Base-by-base conservation (phyloP, 2,888 invertebrate genomes). In the Euphydryas editha region DNA sequence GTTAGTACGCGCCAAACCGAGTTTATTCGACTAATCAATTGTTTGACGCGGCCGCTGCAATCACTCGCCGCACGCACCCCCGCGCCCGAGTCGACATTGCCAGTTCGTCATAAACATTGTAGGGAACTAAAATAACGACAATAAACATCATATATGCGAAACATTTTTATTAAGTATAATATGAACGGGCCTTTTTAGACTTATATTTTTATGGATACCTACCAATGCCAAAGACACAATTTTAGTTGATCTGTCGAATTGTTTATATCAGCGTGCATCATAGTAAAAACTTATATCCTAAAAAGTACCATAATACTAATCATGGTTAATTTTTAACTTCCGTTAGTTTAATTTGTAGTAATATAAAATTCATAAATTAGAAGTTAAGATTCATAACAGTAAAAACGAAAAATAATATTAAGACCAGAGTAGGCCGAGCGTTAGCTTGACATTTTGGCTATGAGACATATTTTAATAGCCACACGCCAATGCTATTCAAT, bases 21-120 rank as follows among this genome's bases (percentile, higher is more conserved):
- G 90, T 92, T 92, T 92, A 92, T 91, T 90, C 90, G 87, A 91
- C 92, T 92, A 92, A 92, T 92, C 92, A 92, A 92, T 92, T 92
- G 92, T 92, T 92, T 92, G 92, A 91, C 90, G 91, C 89, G 90
- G 89, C 89, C 88, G 81, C 76, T 77, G 90, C 91, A 92, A 92
- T 92, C 92, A 92, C 89, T 88, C 82, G 85, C 84, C 81, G 78
- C 78, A 72, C 67, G 79, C 76, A 74, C 77, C 76, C 78, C 76
- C 78, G 74, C 71, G 72, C 21, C 62, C 47, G n/a, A n/a, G 56
- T 8, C 62, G 17, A 20, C 57, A 51, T n/a, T 36, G 24, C 49
- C 24, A 24, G 21, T 24, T 24, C 49, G 24, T 51, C 49, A 51
- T 24, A 51, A 21, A 24, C 49, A 51, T 51, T 51, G 47, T 47